Conservation (phyloP, 1,140 invertebrate genomes). For the Hetaerina americana region DNA sequence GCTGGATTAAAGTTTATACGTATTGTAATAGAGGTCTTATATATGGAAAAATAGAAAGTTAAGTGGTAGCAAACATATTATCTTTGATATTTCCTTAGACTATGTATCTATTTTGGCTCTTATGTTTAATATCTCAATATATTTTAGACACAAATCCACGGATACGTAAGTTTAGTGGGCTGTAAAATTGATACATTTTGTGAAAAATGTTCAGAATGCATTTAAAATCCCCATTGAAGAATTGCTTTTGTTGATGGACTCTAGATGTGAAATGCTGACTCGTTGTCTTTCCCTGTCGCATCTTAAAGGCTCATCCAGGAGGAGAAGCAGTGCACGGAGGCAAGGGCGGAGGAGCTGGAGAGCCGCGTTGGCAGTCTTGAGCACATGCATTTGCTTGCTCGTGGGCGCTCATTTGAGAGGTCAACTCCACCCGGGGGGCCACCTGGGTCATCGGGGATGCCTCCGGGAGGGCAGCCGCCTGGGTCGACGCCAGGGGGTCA, state of each 20-base stretch:
- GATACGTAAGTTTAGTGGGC: no score
- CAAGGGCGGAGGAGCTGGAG: slow-evolving; percentile 92
- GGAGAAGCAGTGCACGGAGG: slow-evolving; percentile 96
- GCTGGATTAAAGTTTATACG: no score
- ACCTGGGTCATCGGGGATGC: slow-evolving; percentile 57
- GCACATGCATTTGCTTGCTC: slow-evolving; percentile 74
- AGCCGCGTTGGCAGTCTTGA: slow-evolving; percentile 90
- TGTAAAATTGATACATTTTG: no score
- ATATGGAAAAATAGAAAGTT: no score
- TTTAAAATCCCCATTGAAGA: not conserved
- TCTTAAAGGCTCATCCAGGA: slow-evolving; percentile 75
- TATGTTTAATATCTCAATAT: no score
- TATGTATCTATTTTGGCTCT: no score
- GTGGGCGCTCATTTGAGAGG: slow-evolving; percentile 58
- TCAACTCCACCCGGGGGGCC: slow-evolving; percentile 51
- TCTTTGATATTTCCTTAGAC: no score
- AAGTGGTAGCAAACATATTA: no score
- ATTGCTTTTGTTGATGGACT: not conserved
- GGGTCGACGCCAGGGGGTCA: not conserved
- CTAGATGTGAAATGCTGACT: not conserved
- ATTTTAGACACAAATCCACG: no score
- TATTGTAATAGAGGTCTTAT: no score
- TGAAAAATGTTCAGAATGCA: not conserved
- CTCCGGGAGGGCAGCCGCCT: slow-evolving; percentile 20
- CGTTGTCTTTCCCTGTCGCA: slow-evolving; percentile 4